Evolutionary conservation across 2,797 vertebrate species (phyloP), one percentile per base, ranked within the genome.

Genomic region (Tauraco hartlaubi): DNA sequence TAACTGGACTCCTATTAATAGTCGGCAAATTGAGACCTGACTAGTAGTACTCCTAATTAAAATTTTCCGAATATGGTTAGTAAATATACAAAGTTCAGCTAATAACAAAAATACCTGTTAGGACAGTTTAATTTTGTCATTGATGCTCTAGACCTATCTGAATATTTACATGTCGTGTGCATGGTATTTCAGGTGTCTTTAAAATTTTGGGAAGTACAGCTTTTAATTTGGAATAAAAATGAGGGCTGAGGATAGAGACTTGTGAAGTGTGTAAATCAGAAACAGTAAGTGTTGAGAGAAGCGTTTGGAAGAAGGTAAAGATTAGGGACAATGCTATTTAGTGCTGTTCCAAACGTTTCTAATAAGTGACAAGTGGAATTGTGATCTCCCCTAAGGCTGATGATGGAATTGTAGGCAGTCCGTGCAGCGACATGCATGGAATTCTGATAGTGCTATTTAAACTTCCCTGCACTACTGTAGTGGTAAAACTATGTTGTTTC

Each of bases 311-410:
- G 66, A 41, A 33, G 49, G 15, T 7, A 13, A 72, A 20, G 33
- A 10, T 7, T 31, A 41, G 29, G 54, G 49, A 22, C 9, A n/a
- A 5, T 0, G 2, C 58, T 52, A 11, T 14, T 75, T 16, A 33
- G 31, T n/a, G 3, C 29, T 17, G 21, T 35, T 43, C 49, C n/a
- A 33, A 5, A 29, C 21, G 15, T 25, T 77, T 25, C 26, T n/a
- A 15, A 1, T 6, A 37, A 44, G 52, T 28, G 39, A 11, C 29
- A 28, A 16, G 29, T 23, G 14, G 20, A 49, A 21, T 29, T 0
- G 3, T 0, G 12, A n/a, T 35, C 16, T 71, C 37, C 22, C 11
- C 12, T 39, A 4, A 15, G 33, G 20, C 2, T 72, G 37, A 1
- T 22, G 35, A 5, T 48, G 37, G n/a, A 33, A 3, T 17, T 7